Evolutionary conservation across 2,888 invertebrate species (phyloP).

Genomic region (Sussaba pulchella): DNA sequence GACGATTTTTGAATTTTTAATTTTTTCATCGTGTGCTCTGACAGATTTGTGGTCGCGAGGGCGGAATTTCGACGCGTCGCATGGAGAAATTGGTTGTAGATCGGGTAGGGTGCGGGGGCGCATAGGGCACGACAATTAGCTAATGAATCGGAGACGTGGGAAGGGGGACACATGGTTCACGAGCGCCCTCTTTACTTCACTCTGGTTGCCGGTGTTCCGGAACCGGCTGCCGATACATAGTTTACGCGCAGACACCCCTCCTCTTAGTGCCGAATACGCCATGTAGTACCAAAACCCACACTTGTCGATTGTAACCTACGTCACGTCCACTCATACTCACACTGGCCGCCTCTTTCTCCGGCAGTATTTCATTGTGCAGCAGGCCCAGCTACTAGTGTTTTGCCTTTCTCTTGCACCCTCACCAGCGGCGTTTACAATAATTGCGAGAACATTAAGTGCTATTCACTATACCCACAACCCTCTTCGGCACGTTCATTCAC

Average conservation of each 20-base stretch:
- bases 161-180: constrained; percentile 61
- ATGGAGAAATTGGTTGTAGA: constrained; percentile 68
- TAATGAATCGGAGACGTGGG: constrained; percentile 76
- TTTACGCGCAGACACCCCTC: constrained; percentile 71
- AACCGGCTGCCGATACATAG: constrained; percentile 62
- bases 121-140: constrained; percentile 79
- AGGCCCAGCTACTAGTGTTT: constrained; percentile 68
- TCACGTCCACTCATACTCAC: neutral
- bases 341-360: constrained; percentile 11
- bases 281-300: neutral
- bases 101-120: constrained; percentile 50
- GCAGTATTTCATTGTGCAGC: constrained; percentile 13
- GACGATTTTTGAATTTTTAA: constrained; percentile 13
- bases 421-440: constrained; percentile 73
- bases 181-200: neutral
- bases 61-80: constrained; percentile 59
- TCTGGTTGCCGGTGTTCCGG: neutral
- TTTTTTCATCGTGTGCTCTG: constrained; percentile 21
- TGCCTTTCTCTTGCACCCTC: constrained; percentile 63
- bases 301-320: neutral
- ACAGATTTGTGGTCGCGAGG: constrained; percentile 63
- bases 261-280: constrained; percentile 28
- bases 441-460: constrained; percentile 75
- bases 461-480: constrained; percentile 58
- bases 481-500: constrained; percentile 1